Evolutionary conservation across 2,113 vertebrate species (phyloP).

Genomic region (Calonectris borealis): DNA sequence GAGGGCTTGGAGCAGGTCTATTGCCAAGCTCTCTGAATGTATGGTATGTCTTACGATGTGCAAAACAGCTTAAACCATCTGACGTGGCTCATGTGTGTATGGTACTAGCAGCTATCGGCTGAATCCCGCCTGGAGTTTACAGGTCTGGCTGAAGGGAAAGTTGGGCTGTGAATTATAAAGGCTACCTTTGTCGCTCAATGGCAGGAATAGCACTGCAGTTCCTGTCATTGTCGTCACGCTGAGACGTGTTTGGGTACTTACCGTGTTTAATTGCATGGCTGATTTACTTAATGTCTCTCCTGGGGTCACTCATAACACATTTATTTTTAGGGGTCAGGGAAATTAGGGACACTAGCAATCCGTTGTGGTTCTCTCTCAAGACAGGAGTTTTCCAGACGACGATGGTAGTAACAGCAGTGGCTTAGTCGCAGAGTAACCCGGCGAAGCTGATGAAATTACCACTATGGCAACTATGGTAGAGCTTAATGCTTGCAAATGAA

Average conservation of each 20-base stretch:
- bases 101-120: not conserved
- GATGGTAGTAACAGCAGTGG: not conserved
- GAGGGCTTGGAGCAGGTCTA: not conserved
- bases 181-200: not conserved
- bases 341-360: not conserved
- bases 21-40: not conserved
- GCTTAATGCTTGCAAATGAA: not conserved
- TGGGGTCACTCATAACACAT: slow-evolving; percentile 21
- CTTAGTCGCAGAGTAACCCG: not conserved
- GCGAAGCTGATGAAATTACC: not conserved
- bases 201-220: slow-evolving; percentile 29
- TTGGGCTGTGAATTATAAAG: not conserved
- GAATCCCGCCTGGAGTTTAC: not conserved
- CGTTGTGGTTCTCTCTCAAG: not conserved
- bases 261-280: slow-evolving; percentile 1
- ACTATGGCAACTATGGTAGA: not conserved
- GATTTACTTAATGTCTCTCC: slow-evolving; percentile 25
- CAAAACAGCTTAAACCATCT: not conserved
- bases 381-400: not conserved
- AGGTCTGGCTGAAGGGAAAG: not conserved
- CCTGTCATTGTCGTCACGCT: slow-evolving; percentile 41
- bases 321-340: slow-evolving; percentile 45
- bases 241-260: not conserved
- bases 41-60: fast-evolving
- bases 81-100: not conserved